A percentile compares a stretch with the other conserved stretches of the same genome.
Evolutionary conservation across 2,888 invertebrate species (phyloP).

Genomic region (Holacanthella duospinosa): DNA sequence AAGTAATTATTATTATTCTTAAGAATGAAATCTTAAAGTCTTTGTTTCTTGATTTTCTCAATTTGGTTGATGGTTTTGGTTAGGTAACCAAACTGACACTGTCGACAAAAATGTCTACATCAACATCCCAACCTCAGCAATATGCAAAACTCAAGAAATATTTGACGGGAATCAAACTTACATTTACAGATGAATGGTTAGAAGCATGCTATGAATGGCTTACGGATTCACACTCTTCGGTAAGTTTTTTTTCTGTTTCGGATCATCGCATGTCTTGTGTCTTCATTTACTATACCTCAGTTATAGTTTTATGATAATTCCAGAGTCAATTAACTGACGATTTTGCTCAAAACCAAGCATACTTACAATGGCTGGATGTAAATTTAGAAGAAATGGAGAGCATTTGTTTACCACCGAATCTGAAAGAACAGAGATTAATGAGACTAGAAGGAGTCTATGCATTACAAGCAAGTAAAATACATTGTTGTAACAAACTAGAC

Average conservation of each 20-base stretch:
- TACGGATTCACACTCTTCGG: constrained; percentile 17
- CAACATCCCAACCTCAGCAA: too few species aligned
- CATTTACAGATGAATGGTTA: constrained; percentile 31
- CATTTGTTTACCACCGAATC: constrained; percentile 51
- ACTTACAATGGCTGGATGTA: constrained; percentile 56
- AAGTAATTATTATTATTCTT: too few species aligned
- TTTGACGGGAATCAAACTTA: constrained; percentile 9
- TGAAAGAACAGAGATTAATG: constrained; percentile 45
- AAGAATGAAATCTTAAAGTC: too few species aligned
- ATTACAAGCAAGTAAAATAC: constrained; percentile 48
- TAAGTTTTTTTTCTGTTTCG: constrained; percentile 5
- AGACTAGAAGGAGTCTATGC: constrained; percentile 49
- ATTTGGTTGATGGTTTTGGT: too few species aligned
- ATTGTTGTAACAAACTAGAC: too few species aligned
- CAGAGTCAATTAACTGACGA: constrained; percentile 9
- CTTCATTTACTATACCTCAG: too few species aligned
- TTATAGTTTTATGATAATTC: neutral
- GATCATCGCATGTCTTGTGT: neutral
- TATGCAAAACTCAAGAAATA: constrained; percentile 13
- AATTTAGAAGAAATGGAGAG: constrained; percentile 55
- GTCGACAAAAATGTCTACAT: too few species aligned
- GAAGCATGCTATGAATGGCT: constrained; percentile 27
- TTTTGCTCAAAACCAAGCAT: constrained; percentile 45
- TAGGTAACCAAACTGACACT: too few species aligned
- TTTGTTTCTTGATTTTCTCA: too few species aligned